These are phyloP conservation scores for Tachina grossa DNA, from an alignment of 2,888 invertebrate species.

Conservation along the genomic window DNA sequence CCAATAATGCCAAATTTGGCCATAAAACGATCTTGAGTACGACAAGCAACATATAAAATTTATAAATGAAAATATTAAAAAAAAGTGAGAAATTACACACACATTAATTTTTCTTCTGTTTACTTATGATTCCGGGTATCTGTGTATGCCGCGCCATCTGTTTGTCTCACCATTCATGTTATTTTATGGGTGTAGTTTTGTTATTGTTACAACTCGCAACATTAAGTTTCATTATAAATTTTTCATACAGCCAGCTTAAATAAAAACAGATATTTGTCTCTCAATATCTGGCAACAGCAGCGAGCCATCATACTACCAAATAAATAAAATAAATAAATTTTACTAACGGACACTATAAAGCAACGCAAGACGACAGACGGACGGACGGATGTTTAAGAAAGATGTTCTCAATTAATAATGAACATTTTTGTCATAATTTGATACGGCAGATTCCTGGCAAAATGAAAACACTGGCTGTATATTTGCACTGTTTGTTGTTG, in stretches of 20 bases:
- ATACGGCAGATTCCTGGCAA: conserved; percentile 65
- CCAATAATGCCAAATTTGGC: conserved; percentile 68
- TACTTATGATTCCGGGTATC: conserved; percentile 61
- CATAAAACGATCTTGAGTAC: conserved; percentile 56
- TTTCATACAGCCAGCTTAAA: conserved; percentile 43
- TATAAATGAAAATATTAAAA: conserved; percentile 52
- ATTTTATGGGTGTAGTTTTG: conserved; percentile 52
- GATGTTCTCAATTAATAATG: conserved; percentile 74
- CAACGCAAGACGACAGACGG: not conserved
- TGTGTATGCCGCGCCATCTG: conserved; percentile 29
- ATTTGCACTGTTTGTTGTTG: not conserved
- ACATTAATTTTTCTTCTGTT: conserved; percentile 73
- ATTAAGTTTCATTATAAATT: conserved; percentile 62
- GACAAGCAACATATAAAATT: conserved; percentile 49
- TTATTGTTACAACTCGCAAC: conserved; percentile 55
- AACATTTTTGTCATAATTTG: conserved; percentile 75
- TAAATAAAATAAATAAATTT: conserved; percentile 44
- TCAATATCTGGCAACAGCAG: conserved; percentile 56
- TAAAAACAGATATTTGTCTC: conserved; percentile 62
- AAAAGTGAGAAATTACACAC: conserved; percentile 75
- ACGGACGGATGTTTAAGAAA: conserved; percentile 69
- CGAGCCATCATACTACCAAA: conserved; percentile 20
- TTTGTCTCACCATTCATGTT: conserved; percentile 34
- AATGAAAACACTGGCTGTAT: conserved; percentile 21
- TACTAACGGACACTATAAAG: conserved; percentile 24